phyloP scores from a whole-genome alignment of 2,113 vertebrate species.

The Climacteris rufus region DNA sequence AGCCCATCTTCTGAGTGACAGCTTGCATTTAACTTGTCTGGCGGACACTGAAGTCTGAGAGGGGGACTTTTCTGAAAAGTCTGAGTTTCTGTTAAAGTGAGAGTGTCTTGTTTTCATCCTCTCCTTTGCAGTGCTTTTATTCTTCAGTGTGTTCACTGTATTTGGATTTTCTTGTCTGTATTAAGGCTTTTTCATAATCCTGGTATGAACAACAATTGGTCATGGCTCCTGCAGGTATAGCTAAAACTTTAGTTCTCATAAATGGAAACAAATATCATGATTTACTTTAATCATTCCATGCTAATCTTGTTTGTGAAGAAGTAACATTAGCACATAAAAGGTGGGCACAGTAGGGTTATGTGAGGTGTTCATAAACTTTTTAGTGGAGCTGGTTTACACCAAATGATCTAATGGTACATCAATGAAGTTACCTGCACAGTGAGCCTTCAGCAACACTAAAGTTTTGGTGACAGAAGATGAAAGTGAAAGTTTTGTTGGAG shows the following conservation, averaged over 20 bases:
- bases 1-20: background rate
- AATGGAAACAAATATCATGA: background rate
- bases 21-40: background rate
- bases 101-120: background rate
- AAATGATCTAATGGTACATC: background rate
- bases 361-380: background rate
- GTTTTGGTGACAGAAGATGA: background rate
- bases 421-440: background rate
- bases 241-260: background rate
- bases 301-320: background rate
- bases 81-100: background rate
- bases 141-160: background rate
- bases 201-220: too few species aligned
- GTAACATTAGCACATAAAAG: background rate
- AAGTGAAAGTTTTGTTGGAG: background rate
- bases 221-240: background rate
- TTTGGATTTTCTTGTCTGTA: background rate
- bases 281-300: background rate
- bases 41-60: background rate
- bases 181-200: background rate
- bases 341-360: accelerated
- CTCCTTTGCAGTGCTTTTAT: background rate
- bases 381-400: background rate
- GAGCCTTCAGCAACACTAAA: background rate
- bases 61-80: background rate